Evolutionary conservation across 2,888 invertebrate genomes (phyloP).

Genomic region (Drosophila infuscata): DNA sequence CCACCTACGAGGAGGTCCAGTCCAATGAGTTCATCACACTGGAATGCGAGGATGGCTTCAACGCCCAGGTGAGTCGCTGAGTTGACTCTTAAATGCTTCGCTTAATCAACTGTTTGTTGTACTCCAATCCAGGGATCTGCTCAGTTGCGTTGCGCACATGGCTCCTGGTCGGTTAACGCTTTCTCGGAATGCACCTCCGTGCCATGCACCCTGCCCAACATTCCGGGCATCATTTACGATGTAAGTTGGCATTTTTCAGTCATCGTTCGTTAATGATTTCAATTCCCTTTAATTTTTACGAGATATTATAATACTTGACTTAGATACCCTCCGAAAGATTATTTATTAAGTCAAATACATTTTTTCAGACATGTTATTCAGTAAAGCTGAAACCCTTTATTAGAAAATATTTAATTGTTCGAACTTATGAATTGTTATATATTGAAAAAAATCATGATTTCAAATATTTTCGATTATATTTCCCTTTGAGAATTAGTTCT

Average conservation of each 20-base stretch:
- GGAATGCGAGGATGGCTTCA: conserved; percentile 90
- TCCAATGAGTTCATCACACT: conserved; percentile 91
- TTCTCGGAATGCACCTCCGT: conserved; percentile 91
- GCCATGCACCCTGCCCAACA: conserved; percentile 83
- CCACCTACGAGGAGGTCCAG: conserved; percentile 86
- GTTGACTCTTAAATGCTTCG: fast-evolving
- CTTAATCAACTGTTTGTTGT: background rate
- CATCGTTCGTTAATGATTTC: background rate
- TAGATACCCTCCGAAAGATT: background rate
- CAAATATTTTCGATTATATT: background rate
- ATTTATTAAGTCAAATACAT: background rate
- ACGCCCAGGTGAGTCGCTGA: conserved; percentile 72
- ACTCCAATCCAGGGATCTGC: conserved; percentile 87
- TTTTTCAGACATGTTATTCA: background rate
- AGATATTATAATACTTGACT: background rate
- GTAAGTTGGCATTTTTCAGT: conserved; percentile 43
- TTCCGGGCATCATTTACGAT: conserved; percentile 83
- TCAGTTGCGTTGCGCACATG: conserved; percentile 91
- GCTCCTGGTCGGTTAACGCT: conserved; percentile 92
- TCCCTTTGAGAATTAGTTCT: background rate
- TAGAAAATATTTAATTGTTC: too few species aligned
- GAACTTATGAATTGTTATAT: background rate
- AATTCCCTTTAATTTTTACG: too few species aligned
- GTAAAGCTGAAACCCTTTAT: background rate
- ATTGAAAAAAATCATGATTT: background rate